Conservation (phyloP, 2,797 vertebrate species). For the Cyprinodon diabolis region DNA sequence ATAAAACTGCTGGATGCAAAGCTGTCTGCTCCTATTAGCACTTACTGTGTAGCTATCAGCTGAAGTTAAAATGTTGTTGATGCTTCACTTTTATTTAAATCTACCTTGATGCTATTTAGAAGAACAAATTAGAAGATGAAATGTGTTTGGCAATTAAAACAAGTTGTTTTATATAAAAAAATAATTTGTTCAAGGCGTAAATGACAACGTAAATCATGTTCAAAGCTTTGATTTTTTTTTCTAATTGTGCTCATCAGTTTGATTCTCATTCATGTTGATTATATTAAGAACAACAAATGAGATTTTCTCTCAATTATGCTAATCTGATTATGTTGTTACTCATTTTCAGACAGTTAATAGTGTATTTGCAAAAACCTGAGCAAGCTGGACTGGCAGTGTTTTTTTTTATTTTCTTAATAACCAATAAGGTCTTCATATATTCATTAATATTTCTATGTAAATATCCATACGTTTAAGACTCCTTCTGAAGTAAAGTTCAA, state of each 20-base stretch:
- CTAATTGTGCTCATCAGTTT: slow-evolving; percentile 6
- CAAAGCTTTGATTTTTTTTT: slow-evolving; percentile 4
- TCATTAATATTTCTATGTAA: neutral
- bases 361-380: slow-evolving; percentile 4
- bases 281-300: slow-evolving; percentile 37
- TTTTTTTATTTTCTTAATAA: neutral
- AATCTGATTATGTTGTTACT: slow-evolving; percentile 34
- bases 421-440: neutral
- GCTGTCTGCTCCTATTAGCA: slow-evolving; percentile 22
- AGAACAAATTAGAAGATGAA: neutral
- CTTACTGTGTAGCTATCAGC: slow-evolving; percentile 7
- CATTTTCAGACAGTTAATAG: slow-evolving; percentile 15
- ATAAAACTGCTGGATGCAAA: slow-evolving; percentile 25
- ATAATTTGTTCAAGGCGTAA: neutral
- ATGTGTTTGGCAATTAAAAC: neutral
- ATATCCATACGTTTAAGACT: neutral
- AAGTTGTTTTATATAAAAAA: neutral
- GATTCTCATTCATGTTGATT: slow-evolving; percentile 28
- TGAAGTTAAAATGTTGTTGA: slow-evolving; percentile 10
- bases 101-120: slow-evolving; percentile 9
- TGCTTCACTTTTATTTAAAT: slow-evolving; percentile 20
- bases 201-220: neutral
- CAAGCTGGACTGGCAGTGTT: neutral
- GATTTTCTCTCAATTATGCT: slow-evolving; percentile 14
- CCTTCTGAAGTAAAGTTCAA: neutral